These are phyloP conservation scores for Pantherophis vulpinus DNA, from an alignment of 2,797 vertebrate genomes.

Conservation along the genomic window DNA sequence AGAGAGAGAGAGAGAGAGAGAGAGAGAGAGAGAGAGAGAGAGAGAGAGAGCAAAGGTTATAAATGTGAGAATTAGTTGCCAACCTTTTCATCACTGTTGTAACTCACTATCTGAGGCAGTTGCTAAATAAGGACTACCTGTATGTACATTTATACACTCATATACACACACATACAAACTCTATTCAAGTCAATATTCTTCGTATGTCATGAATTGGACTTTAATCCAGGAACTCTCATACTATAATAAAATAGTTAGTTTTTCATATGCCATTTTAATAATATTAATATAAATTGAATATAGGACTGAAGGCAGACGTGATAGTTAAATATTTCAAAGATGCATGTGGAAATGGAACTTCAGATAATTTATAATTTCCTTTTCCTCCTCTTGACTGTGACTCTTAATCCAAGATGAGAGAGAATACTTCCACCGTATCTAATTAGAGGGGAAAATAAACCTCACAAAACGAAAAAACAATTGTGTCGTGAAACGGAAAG, in stretches of 20 bases:
- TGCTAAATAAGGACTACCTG: not conserved
- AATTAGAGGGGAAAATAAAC: not conserved
- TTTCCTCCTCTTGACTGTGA: not conserved
- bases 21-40: rapidly evolving
- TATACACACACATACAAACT: not conserved
- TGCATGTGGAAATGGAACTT: not conserved
- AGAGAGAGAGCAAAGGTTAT: too few relatives aligned
- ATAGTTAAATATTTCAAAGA: not conserved
- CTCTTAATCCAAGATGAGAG: not conserved
- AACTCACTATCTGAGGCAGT: not conserved
- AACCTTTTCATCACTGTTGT: not conserved
- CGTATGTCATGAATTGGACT: not conserved
- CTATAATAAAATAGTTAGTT: not conserved
- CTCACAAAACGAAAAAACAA: not conserved
- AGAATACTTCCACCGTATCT: not conserved
- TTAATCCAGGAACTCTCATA: not conserved
- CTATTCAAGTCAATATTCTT: not conserved
- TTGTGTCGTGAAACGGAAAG: not conserved
- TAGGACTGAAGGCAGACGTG: not conserved
- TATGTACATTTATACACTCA: not conserved
- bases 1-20: too few relatives aligned
- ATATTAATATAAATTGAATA: not conserved
- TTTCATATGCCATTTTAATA: not conserved
- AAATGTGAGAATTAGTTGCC: not conserved
- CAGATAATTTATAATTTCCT: not conserved